A percentile compares a stretch with the other conserved stretches of the same genome.
phyloP scores from a whole-genome alignment of 2,888 invertebrate genomes.

The Bibio marci region DNA sequence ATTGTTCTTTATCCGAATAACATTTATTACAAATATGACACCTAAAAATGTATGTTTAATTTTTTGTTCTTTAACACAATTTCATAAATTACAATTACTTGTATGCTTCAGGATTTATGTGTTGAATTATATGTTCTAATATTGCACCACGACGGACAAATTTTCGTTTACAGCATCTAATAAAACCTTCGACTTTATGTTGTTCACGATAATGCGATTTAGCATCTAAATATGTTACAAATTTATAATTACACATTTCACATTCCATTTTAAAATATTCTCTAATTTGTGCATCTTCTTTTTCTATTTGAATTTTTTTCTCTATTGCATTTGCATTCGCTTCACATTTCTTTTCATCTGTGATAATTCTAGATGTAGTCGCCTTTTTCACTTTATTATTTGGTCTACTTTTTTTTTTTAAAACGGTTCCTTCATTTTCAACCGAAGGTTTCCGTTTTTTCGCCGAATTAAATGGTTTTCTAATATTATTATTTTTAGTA shows the following conservation, averaged over 20 bases:
- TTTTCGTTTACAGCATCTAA: constrained; percentile 24
- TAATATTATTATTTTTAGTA: too few species aligned
- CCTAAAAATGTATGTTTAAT: too few species aligned
- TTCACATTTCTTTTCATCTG: neutral
- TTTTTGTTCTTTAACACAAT: constrained; percentile 6
- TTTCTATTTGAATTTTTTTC: too few species aligned
- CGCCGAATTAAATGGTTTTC: too few species aligned
- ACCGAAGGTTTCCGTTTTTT: too few species aligned
- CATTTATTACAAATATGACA: too few species aligned
- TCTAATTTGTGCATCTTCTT: constrained; percentile 20
- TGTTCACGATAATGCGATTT: constrained; percentile 21
- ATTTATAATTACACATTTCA: constrained; percentile 18
- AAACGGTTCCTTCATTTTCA: too few species aligned
- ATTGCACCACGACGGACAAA: constrained; percentile 22
- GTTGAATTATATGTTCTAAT: constrained; percentile 25
- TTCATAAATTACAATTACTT: constrained; percentile 27
- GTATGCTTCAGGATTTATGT: constrained; percentile 25
- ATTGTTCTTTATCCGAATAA: too few species aligned
- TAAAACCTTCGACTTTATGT: constrained; percentile 22
- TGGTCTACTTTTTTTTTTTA: neutral
- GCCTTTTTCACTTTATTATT: neutral
- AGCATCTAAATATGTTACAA: constrained; percentile 20
- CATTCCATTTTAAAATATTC: constrained; percentile 23
- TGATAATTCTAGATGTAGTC: too few species aligned
- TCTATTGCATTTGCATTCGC: neutral